Conservation (phyloP, 2,888 invertebrate genomes). For the Orchesellides sinensis region DNA sequence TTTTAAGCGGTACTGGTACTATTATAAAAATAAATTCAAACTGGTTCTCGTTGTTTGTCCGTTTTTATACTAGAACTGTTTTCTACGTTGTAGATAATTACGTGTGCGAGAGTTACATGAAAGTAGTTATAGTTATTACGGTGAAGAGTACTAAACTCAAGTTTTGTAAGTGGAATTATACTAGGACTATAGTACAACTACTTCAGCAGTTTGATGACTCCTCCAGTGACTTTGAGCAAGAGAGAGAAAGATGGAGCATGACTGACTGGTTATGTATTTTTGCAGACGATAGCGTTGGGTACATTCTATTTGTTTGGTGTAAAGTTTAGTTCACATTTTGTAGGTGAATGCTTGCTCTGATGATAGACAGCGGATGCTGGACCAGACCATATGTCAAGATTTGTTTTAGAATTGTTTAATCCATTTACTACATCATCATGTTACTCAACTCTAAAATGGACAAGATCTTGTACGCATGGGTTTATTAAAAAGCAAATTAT, state of each 20-base stretch:
- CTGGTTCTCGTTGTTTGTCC: too few relatives aligned
- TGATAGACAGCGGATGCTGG: conserved; percentile 39
- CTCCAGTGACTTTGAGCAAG: conserved; percentile 22
- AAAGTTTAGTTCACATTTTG: too few relatives aligned
- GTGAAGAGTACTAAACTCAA: too few relatives aligned
- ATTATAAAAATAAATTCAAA: too few relatives aligned
- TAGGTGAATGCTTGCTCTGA: too few relatives aligned
- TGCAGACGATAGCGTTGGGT: conserved; percentile 2
- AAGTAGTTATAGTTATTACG: too few relatives aligned
- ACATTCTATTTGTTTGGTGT: not conserved
- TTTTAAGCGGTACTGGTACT: too few relatives aligned
- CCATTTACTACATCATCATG: conserved; percentile 10
- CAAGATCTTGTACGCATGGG: too few relatives aligned
- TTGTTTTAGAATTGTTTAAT: not conserved
- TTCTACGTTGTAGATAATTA: too few relatives aligned
- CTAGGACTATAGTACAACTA: conserved; percentile 5
- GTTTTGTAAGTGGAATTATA: too few relatives aligned
- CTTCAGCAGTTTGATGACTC: conserved; percentile 57
- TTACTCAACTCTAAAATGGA: not conserved
- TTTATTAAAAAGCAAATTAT: not conserved
- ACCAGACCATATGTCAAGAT: conserved; percentile 42
- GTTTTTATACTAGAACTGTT: too few relatives aligned
- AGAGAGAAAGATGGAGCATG: conserved; percentile 11
- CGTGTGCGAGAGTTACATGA: too few relatives aligned
- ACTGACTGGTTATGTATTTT: conserved; percentile 39